phyloP scores from a whole-genome alignment of 1,140 invertebrate genomes.

The Drosophila nikananu region DNA sequence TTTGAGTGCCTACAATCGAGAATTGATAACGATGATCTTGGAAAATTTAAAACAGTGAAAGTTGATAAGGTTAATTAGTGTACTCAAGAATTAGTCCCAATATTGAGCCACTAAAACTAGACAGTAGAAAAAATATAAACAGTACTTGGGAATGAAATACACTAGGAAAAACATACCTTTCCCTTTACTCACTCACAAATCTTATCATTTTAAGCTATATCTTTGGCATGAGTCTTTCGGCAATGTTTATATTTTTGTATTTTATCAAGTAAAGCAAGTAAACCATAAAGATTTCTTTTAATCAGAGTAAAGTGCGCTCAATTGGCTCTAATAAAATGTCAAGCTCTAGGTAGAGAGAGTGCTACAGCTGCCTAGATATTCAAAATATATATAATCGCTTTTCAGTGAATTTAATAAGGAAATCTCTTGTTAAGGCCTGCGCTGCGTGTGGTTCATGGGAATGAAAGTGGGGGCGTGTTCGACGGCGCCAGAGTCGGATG shows the following conservation, averaged over 20 bases:
- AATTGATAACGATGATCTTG: slow-evolving; percentile 35
- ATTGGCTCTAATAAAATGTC: slow-evolving; percentile 70
- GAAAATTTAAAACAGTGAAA: slow-evolving; percentile 12
- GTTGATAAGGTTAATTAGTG: slow-evolving; percentile 11
- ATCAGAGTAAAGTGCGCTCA: slow-evolving; percentile 74
- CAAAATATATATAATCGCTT: slow-evolving; percentile 45
- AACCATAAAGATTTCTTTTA: slow-evolving; percentile 73
- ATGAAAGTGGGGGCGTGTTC: slow-evolving; percentile 24
- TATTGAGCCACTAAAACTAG: background rate
- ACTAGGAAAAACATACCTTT: background rate
- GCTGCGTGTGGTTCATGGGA: slow-evolving; percentile 22
- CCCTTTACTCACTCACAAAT: slow-evolving; percentile 26
- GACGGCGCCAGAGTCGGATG: slow-evolving; percentile 9
- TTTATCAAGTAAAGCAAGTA: slow-evolving; percentile 58
- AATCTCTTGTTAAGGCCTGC: slow-evolving; percentile 69
- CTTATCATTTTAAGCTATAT: slow-evolving; percentile 39
- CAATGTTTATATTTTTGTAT: slow-evolving; percentile 31
- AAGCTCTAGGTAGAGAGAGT: slow-evolving; percentile 29
- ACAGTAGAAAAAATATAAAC: background rate
- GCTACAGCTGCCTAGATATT: slow-evolving; percentile 28
- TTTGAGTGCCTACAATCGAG: slow-evolving; percentile 5
- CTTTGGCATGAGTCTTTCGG: slow-evolving; percentile 6
- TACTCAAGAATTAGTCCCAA: background rate
- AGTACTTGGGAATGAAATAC: background rate
- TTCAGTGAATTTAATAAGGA: slow-evolving; percentile 76